Evolutionary conservation across 2,888 invertebrate species (phyloP), one percentile per base, ranked within the genome.

Genomic region (Toxonevra muliebris): DNA sequence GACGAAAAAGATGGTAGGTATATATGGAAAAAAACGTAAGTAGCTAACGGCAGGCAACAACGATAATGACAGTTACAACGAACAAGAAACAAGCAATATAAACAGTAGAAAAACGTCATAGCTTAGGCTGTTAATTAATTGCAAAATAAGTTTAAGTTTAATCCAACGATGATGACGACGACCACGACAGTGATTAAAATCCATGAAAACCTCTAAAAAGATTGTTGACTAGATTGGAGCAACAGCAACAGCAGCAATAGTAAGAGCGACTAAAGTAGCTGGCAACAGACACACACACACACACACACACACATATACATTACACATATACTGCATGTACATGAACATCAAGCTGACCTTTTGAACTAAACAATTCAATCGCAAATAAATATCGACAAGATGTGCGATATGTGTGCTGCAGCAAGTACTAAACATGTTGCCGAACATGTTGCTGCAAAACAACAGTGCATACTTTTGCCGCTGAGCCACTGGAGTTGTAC

Each of bases 121-220:
- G 40, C 60, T 45, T n/a, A 63, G 57, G 52, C 48, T 63, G 57
- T 59, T 67, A 72, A 72, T 72, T 70, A 70, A 72, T 72, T 70
- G 70, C 61, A 62, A 65, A 42, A 64, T 68, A 68, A 71, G 69
- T 68, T 68, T 58, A 20, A 71, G 54, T 54, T 54, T 42, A 8
- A 66, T 55, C 64, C 53, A 62, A 53, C 57, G 13, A 60, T 40
- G 58, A 65, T 13, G 42, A 55, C 45, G 43, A 54, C 63, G 54
- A 54, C 61, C 69, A 68, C 69, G 71, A 69, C 71, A 68, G 69
- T 71, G 71, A 71, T 71, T 68, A 71, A 70, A 69, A 69, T 69
- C 53, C 68, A 71, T 65, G 71, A 67, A 68, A 71, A 61, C 55
- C 71, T 58, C 71, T 71, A 71, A 71, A 69, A 68, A 71, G 69